Evolutionary conservation across 2,797 vertebrate genomes (phyloP), one percentile per base, ranked within the genome.

Genomic region (Tachyglossus aculeatus): DNA sequence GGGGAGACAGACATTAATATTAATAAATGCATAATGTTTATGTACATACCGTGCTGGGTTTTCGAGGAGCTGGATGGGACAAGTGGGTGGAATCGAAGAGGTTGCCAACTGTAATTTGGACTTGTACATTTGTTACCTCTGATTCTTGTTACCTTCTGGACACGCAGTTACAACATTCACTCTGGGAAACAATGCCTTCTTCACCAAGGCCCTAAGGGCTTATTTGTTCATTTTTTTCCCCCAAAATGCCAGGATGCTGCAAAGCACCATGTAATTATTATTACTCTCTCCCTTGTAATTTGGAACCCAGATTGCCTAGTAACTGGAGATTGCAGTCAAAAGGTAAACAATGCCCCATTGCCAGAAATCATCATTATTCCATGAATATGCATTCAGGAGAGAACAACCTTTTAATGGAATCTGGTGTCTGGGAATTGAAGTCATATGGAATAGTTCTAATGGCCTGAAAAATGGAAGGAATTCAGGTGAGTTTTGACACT

Each of bases 381-480:
- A 9, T 74, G 45, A 71, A 54, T 44, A 40, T 43, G 40, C 39
- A 54, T 33, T 29, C 66, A 57, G 68, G 5, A 11, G 47, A 32
- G 2, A 31, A 36, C 13, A 48, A 16, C 16, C 40, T 29, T 51
- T 55, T 78, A 59, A 77, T 74, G 45, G 39, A 69, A 74, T 71
- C 41, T 7, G 25, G 51, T 67, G 63, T 77, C 52, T 16, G 66
- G 43, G 71, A 71, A 57, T 45, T 29, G 36, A 74, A 76, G 60
- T 82, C 55, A 74, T 64, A 60, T 80, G 41, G 53, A 66, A 31
- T 66, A 44, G 58, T 25, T 61, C 39, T 80, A 80, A 69, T 65
- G 18, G 38, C 18, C 45, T 59, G 33, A 60, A 51, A 80, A 64
- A 61, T 44, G 33, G 51, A 70, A 74, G 40, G 56, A 21, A 52